phyloP scores from a whole-genome alignment of 2,113 vertebrate species.

The Oophaga pumilio region DNA sequence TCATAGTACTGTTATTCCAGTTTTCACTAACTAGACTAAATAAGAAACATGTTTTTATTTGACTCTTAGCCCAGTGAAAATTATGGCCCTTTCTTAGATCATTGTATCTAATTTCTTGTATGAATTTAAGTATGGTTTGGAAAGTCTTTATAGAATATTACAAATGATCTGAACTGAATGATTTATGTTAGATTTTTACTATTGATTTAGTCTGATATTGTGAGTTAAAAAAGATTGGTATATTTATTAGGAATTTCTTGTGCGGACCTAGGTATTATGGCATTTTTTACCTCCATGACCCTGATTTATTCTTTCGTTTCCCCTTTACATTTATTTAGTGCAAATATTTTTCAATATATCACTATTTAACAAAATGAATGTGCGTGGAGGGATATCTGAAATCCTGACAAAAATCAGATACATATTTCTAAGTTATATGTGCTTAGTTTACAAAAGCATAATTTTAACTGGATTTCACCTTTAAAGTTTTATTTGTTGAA shows the following conservation, averaged over 20 bases:
- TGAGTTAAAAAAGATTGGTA: too few relatives aligned
- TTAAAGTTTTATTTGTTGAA: too few relatives aligned
- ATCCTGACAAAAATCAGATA: background rate
- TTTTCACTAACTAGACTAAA: background rate
- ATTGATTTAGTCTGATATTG: background rate
- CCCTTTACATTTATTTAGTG: background rate
- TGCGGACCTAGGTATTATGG: background rate
- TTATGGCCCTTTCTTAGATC: background rate
- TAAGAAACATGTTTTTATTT: background rate
- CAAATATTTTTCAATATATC: background rate
- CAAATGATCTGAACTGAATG: too few relatives aligned
- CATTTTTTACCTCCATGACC: background rate
- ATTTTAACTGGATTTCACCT: background rate
- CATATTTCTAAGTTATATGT: background rate
- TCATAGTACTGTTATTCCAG: background rate
- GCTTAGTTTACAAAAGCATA: background rate
- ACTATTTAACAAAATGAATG: background rate
- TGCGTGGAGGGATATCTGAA: background rate
- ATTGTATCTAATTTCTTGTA: background rate
- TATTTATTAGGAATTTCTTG: background rate
- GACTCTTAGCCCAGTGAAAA: background rate
- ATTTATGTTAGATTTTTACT: too few relatives aligned
- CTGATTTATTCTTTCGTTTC: background rate
- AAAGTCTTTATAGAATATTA: too few relatives aligned
- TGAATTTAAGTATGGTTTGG: background rate